Conservation (phyloP, 2,888 invertebrate species). For the Ochlodes sylvanus region DNA sequence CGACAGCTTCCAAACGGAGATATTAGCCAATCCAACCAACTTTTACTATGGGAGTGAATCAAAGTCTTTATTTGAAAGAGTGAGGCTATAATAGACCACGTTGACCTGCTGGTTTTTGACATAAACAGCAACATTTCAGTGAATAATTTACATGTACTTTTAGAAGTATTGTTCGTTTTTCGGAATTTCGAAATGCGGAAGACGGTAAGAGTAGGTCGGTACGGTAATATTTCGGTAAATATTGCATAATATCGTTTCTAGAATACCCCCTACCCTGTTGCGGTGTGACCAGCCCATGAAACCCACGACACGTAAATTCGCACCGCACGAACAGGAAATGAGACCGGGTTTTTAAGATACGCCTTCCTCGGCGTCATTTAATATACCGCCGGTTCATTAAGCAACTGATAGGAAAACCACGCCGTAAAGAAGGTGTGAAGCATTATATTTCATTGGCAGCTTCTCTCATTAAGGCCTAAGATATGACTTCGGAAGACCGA, state of each 20-base stretch:
- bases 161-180: no score
- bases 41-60: no score
- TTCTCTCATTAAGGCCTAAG: constrained; percentile 31
- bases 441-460: constrained; percentile 18
- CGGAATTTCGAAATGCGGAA: no score
- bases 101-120: no score
- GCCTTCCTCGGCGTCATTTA: constrained; percentile 13
- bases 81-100: no score
- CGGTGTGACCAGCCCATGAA: constrained; percentile 7
- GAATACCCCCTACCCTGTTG: not conserved
- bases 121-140: no score
- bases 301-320: constrained; percentile 50
- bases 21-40: no score
- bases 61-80: no score
- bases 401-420: constrained; percentile 18
- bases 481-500: constrained; percentile 5
- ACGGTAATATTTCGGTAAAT: no score
- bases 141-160: no score
- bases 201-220: no score
- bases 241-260: not conserved
- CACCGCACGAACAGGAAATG: constrained; percentile 47
- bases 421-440: constrained; percentile 12
- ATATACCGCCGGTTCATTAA: constrained; percentile 16
- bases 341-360: constrained; percentile 31
- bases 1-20: not conserved